Evolutionary conservation across 2,888 invertebrate species (phyloP), one percentile per base, ranked within the genome.

Genomic region (Drosophila mulleri): DNA sequence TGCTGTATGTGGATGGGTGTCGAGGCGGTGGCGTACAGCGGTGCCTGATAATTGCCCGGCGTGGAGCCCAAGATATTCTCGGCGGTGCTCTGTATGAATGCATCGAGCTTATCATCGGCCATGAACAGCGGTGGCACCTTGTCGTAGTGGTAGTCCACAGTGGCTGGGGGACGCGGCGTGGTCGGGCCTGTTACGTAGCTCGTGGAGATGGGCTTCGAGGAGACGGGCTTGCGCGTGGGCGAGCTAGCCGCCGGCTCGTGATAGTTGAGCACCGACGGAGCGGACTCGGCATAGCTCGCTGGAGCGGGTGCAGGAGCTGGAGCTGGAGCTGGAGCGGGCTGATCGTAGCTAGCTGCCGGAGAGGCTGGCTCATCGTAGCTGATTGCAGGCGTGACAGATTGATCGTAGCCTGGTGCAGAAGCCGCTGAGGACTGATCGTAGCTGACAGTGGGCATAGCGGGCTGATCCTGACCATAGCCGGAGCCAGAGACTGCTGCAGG

Each of bases 131-230:
- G 83, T 0, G 86, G 87, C 23, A 91, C 84, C 50, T 88, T 88
- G 20, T 88, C 83, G 42, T 89, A 89, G 54, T 91, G 89, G 4
- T 91, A 88, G 3, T 77, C 82, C 6, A 90, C 84, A 1, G 90
- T 82, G 48, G 91, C 85, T 0, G 95, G 94, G 79, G 94, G 93
- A 83, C 94, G 93, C 78, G 94, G 93, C 80, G 94, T 93, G 11
- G 94, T 93, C 1, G 94, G 94, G 32, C 94, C 92, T 2, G 94
- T 92, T 9, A 94, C 91, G 61, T 94, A 94, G 59, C 94, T 93
- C 2, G 94, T 94, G 5, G 94, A 92, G n/a, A 92, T 91, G 2
- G 93, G 93, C 45, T 84, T 84, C n/a, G 77, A 67, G 39, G 85
- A 83, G 52, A 53, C 80, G 3, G 87, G 87, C 5, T 82, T 88